phyloP scores from a whole-genome alignment of 1,140 invertebrate species.

The Charaxes varanes region DNA sequence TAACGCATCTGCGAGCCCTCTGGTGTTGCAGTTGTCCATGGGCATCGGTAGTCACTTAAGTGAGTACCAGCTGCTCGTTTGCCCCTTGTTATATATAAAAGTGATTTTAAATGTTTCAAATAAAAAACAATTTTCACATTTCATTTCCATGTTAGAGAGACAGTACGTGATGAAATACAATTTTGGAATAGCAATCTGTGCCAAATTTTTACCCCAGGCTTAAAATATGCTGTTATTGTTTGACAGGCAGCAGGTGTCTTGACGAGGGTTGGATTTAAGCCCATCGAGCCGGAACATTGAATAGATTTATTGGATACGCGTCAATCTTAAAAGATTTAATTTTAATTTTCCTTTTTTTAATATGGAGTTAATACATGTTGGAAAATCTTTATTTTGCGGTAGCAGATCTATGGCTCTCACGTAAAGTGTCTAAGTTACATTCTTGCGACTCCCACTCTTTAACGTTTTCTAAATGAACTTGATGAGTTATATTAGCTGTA shows the following conservation, averaged over 20 bases:
- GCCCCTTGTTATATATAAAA: too few relatives aligned
- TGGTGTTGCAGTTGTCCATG: too few relatives aligned
- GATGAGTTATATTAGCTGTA: too few relatives aligned
- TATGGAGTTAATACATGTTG: neutral
- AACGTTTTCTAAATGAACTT: too few relatives aligned
- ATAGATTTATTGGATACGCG: constrained; percentile 14
- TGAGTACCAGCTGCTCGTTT: too few relatives aligned
- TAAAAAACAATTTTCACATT: too few relatives aligned
- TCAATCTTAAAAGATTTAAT: neutral
- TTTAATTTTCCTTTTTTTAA: neutral
- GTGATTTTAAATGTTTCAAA: too few relatives aligned
- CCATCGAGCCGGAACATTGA: constrained; percentile 7
- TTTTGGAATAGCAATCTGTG: neutral
- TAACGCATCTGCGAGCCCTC: too few relatives aligned
- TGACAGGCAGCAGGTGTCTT: constrained; percentile 20
- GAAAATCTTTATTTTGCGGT: neutral
- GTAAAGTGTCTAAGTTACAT: too few relatives aligned
- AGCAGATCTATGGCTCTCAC: neutral
- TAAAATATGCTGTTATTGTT: constrained; percentile 20
- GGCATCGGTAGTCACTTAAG: too few relatives aligned
- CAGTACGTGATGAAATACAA: neutral
- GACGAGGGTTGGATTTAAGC: constrained; percentile 21
- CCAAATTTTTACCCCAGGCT: constrained; percentile 1
- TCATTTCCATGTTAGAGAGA: too few relatives aligned
- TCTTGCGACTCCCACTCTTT: too few relatives aligned